Evolutionary conservation across 2,888 invertebrate genomes (phyloP).

Genomic region (Homarus gammarus): DNA sequence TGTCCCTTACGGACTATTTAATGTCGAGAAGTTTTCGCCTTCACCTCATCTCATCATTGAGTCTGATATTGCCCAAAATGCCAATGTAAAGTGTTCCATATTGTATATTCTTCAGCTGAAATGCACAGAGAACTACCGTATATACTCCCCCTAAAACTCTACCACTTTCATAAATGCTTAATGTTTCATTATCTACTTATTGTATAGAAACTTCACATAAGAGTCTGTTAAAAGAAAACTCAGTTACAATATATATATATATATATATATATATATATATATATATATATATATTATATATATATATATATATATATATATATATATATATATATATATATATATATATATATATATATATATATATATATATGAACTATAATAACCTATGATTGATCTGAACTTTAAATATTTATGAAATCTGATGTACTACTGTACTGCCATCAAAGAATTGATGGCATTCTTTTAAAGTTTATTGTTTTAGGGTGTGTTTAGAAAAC

Average conservation of each 20-base stretch:
- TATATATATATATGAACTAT: slow-evolving; percentile 41
- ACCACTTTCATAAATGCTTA: slow-evolving; percentile 59
- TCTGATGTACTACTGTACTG: slow-evolving; percentile 21
- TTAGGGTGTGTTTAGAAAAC: slow-evolving; percentile 26
- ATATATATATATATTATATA: slow-evolving; percentile 58
- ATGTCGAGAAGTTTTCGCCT: slow-evolving; percentile 32
- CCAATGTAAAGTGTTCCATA: slow-evolving; percentile 62
- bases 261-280: slow-evolving; percentile 58
- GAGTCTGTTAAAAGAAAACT: slow-evolving; percentile 54
- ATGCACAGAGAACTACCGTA: slow-evolving; percentile 44
- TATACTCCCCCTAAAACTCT: slow-evolving; percentile 58
- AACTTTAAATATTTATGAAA: slow-evolving; percentile 56
- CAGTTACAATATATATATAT: slow-evolving; percentile 46
- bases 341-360: slow-evolving; percentile 47
- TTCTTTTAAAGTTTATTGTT: slow-evolving; percentile 47
- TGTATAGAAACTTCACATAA: slow-evolving; percentile 57
- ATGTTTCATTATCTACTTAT: slow-evolving; percentile 53
- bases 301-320: slow-evolving; percentile 34
- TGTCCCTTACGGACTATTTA: slow-evolving; percentile 6
- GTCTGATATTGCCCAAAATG: slow-evolving; percentile 52
- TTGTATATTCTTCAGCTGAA: slow-evolving; percentile 65
- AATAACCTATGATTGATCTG: slow-evolving; percentile 51
- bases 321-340: slow-evolving; percentile 42
- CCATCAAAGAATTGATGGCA: slow-evolving; percentile 43
- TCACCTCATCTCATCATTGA: slow-evolving; percentile 43